phyloP scores from a whole-genome alignment of 2,113 vertebrate species.

The Oxyruncus cristatus region DNA sequence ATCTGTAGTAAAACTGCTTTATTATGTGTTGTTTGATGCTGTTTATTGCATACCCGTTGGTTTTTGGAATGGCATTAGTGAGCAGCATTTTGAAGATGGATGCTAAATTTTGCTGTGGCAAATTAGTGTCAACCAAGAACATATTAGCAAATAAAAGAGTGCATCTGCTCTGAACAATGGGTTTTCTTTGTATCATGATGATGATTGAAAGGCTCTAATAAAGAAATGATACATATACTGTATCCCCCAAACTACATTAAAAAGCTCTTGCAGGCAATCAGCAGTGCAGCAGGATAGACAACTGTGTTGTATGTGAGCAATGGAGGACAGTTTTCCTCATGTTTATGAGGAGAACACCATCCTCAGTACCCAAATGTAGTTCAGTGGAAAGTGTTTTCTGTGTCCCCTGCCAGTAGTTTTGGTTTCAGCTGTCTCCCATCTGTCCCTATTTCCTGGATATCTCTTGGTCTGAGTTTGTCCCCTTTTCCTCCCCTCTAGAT shows the following conservation, averaged over 20 bases:
- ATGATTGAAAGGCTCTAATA: slow-evolving; percentile 45
- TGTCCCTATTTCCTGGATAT: background rate
- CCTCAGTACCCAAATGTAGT: background rate
- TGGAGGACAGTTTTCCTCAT: background rate
- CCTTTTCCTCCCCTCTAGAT: background rate
- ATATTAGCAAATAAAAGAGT: slow-evolving; percentile 57
- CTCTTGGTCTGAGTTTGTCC: background rate
- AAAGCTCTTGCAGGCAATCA: slow-evolving; percentile 8
- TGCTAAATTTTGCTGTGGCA: slow-evolving; percentile 23
- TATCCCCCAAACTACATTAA: slow-evolving; percentile 34
- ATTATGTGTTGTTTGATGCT: slow-evolving; percentile 24
- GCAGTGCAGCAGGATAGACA: background rate
- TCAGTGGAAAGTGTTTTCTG: background rate
- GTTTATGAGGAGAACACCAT: background rate
- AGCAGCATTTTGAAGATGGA: slow-evolving; percentile 37
- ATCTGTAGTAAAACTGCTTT: slow-evolving; percentile 64
- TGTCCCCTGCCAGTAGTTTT: background rate
- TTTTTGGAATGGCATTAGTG: slow-evolving; percentile 33
- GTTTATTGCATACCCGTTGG: slow-evolving; percentile 21
- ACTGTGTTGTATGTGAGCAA: background rate
- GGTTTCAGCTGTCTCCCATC: background rate
- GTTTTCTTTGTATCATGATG: slow-evolving; percentile 35
- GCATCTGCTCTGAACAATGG: slow-evolving; percentile 27
- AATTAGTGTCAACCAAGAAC: slow-evolving; percentile 37
- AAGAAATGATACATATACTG: slow-evolving; percentile 48